phyloP scores from a whole-genome alignment of 2,888 invertebrate genomes.

The Dasypogon diadema region DNA sequence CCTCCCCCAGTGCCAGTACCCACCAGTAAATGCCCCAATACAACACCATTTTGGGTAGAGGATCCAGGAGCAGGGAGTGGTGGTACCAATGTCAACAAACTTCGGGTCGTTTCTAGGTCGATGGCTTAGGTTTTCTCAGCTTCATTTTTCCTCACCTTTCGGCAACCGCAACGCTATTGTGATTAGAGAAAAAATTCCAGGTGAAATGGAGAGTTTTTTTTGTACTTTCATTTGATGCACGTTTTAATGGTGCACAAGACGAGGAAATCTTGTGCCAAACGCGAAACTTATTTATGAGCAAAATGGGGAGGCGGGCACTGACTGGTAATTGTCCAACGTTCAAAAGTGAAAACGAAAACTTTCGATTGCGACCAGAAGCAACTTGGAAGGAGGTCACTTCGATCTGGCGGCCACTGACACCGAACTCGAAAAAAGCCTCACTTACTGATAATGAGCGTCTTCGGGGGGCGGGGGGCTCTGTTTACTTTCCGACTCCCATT shows the following conservation, averaged over 20 bases:
- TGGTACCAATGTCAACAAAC: conserved; percentile 23
- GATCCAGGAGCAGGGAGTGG: conserved; percentile 1
- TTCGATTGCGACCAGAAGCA: conserved; percentile 30
- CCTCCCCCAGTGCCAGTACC: too few species aligned
- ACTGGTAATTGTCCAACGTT: conserved; percentile 24
- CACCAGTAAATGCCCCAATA: too few species aligned
- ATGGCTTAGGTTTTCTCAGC: conserved; percentile 33
- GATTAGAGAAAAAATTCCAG: conserved; percentile 33
- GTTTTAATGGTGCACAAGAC: neutral
- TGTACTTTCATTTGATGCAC: conserved; percentile 2
- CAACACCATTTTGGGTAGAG: neutral
- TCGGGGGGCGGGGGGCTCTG: neutral
- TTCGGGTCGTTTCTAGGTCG: conserved; percentile 45
- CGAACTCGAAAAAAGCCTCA: conserved; percentile 15
- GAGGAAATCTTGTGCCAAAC: conserved; percentile 36
- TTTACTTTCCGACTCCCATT: conserved; percentile 8
- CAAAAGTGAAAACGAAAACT: conserved; percentile 48
- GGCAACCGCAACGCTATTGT: conserved; percentile 5
- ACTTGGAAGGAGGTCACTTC: conserved; percentile 26
- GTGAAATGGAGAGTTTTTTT: conserved; percentile 44
- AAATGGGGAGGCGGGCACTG: conserved; percentile 7
- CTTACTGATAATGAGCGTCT: neutral
- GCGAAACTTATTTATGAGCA: conserved; percentile 26
- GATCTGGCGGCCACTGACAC: conserved; percentile 37
- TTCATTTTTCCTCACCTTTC: conserved; percentile 23